phyloP scores from a whole-genome alignment of 2,113 vertebrate genomes.

The Lamprologus speciosus region DNA sequence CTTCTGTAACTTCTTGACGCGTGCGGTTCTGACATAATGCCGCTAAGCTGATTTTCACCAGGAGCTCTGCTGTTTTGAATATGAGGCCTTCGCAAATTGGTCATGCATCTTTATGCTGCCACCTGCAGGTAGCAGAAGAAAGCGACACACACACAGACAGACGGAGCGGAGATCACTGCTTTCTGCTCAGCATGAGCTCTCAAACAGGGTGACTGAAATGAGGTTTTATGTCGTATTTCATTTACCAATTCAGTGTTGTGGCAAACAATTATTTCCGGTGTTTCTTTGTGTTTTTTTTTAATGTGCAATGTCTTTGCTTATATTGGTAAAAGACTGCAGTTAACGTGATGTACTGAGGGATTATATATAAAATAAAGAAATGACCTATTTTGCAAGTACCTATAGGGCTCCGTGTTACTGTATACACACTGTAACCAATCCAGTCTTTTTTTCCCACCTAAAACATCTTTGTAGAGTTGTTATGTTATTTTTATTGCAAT shows the following conservation, averaged over 20 bases:
- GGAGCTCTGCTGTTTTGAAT: slow-evolving; percentile 32
- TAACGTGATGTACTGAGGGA: neutral
- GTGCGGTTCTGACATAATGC: neutral
- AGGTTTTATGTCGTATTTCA: neutral
- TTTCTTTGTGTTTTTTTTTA: neutral
- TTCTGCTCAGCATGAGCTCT: neutral
- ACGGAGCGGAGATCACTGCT: neutral
- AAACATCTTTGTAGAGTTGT: neutral
- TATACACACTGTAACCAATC: neutral
- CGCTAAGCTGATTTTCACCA: neutral
- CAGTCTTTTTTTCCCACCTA: neutral
- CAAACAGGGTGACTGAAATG: neutral
- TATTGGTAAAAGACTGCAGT: neutral
- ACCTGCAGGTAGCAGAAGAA: slow-evolving; percentile 43
- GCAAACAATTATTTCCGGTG: neutral
- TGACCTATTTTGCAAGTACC: neutral
- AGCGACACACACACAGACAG: neutral
- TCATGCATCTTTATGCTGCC: slow-evolving; percentile 32
- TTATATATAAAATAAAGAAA: neutral
- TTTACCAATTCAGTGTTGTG: neutral
- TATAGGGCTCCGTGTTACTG: neutral
- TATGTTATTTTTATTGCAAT: neutral
- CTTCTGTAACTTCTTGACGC: neutral
- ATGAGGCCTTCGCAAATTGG: slow-evolving; percentile 18
- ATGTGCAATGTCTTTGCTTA: neutral